Percentiles rank a stretch among this genome's conserved stretches.
phyloP scores from a whole-genome alignment of 2,888 invertebrate genomes.

The Drosophila meridiana region DNA sequence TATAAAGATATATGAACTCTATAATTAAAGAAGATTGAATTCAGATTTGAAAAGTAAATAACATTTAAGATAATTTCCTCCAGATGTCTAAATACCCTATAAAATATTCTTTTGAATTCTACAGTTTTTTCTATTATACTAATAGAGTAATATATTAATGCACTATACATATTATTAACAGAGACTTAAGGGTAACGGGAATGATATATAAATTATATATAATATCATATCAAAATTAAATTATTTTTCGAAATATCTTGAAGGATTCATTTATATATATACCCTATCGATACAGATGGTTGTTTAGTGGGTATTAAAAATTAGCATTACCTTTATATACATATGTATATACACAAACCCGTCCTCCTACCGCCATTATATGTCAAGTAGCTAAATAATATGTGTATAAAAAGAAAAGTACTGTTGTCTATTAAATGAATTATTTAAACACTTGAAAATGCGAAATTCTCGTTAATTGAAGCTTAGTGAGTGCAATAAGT shows the following conservation, averaged over 20 bases:
- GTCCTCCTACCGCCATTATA: background rate
- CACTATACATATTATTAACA: background rate
- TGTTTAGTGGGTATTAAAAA: background rate
- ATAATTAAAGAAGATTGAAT: background rate
- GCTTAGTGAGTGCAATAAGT: constrained; percentile 7
- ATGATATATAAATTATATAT: background rate
- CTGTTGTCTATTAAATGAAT: background rate
- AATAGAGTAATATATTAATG: too few relatives aligned
- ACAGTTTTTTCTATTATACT: too few relatives aligned
- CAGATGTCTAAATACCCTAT: background rate
- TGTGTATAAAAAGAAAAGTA: background rate
- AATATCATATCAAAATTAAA: background rate
- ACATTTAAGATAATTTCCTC: too few relatives aligned
- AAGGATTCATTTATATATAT: too few relatives aligned
- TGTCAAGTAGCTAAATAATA: constrained; percentile 9
- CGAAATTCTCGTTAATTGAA: constrained; percentile 18
- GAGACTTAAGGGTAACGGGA: background rate
- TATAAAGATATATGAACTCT: background rate
- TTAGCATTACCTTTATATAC: background rate
- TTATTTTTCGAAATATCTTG: background rate
- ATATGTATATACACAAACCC: too few relatives aligned
- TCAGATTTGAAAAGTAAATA: background rate
- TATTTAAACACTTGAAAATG: constrained; percentile 1
- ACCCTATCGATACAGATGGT: background rate
- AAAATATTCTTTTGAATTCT: background rate